phyloP scores from a whole-genome alignment of 2,113 vertebrate genomes.

The Ammodramus savannarum region DNA sequence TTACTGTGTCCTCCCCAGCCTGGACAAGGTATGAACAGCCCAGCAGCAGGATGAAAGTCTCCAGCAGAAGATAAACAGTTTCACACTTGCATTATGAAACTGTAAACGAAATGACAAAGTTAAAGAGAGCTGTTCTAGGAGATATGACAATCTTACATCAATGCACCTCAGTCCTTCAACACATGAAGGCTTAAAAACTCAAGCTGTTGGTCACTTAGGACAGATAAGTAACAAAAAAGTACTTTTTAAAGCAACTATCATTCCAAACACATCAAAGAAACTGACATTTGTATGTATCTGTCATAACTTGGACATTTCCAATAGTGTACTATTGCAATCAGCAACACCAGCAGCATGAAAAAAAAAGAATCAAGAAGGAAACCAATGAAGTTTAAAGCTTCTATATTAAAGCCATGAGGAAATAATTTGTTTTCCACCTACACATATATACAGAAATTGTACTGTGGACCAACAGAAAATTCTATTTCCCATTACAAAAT shows the following conservation, averaged over 20 bases:
- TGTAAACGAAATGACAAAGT: background rate
- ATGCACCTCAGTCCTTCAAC: background rate
- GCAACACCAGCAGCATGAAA: background rate
- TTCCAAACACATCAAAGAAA: background rate
- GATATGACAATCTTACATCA: background rate
- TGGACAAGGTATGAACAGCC: background rate
- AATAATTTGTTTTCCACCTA: background rate
- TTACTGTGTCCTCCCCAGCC: background rate
- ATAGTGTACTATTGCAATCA: background rate
- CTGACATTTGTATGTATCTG: background rate
- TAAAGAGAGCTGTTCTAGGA: background rate
- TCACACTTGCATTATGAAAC: background rate
- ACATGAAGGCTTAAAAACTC: background rate
- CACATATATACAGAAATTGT: background rate
- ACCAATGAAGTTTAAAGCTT: background rate
- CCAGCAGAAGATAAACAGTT: background rate
- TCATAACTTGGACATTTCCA: background rate
- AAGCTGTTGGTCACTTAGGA: background rate
- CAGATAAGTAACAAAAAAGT: background rate
- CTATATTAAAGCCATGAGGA: background rate
- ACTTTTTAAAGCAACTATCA: background rate
- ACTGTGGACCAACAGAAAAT: background rate
- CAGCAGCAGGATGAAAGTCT: background rate
- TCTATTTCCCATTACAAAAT: background rate
- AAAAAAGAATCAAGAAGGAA: background rate